Conservation (phyloP, 92 coral and sea anemone genomes). For the Umimayanthus chanpuru region DNA sequence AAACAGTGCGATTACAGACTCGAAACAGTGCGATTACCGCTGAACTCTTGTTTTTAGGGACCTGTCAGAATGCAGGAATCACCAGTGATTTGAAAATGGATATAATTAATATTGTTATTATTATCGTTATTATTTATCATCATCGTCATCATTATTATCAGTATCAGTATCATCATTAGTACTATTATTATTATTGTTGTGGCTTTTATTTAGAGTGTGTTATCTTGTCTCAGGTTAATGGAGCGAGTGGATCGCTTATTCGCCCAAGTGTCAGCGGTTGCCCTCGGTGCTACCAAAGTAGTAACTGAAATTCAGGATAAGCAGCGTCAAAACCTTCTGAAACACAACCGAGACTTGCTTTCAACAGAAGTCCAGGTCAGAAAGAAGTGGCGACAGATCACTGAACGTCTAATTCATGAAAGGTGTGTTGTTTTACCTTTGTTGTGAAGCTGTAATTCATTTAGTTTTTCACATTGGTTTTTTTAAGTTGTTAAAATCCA, state of each 20-base stretch:
- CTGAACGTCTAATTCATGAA: slow-evolving; percentile 90
- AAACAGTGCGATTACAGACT: no score
- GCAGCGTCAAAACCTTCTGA: slow-evolving; percentile 90
- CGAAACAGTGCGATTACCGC: no score
- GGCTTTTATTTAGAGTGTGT: not conserved
- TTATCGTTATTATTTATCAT: not conserved
- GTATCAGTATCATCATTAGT: no score
- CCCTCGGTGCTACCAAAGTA: slow-evolving; percentile 83
- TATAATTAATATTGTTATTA: no score
- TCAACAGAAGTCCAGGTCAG: slow-evolving; percentile 95
- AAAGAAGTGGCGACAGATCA: slow-evolving; percentile 91
- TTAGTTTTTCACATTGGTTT: no score
- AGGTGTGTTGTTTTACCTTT: slow-evolving; percentile 51
- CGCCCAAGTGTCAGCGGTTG: slow-evolving; percentile 68
- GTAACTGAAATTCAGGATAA: slow-evolving; percentile 91
- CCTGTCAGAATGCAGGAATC: no score
- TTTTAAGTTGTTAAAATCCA: no score
- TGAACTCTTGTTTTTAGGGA: no score
- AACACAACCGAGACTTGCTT: slow-evolving; percentile 83
- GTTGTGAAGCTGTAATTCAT: no score
- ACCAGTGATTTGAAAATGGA: no score
- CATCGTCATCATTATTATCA: no score
- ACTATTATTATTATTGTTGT: no score
- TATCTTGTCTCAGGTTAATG: slow-evolving; percentile 57
- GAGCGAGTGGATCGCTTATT: slow-evolving; percentile 73